Evolutionary conservation across 1,140 invertebrate species (phyloP).

Genomic region (Plectus sambesii): DNA sequence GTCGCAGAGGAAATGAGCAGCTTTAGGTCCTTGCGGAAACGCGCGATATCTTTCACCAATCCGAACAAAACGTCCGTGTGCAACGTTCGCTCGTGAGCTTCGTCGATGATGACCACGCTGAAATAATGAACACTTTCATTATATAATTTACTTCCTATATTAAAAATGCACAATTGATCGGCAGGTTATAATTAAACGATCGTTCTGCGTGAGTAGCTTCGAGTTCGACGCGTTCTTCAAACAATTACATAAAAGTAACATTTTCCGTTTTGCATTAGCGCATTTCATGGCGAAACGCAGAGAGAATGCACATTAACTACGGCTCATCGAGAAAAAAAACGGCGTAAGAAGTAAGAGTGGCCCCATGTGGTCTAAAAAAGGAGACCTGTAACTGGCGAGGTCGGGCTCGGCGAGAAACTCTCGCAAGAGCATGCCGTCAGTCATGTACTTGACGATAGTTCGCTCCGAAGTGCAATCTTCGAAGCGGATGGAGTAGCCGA

Average conservation of each 20-base stretch:
- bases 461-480: conserved; percentile 67
- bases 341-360: not conserved
- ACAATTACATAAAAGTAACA: too few relatives aligned
- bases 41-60: conserved; percentile 88
- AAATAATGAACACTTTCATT: too few relatives aligned
- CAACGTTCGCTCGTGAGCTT: conserved; percentile 93
- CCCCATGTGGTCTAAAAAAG: conserved; percentile 7
- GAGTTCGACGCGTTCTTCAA: too few relatives aligned
- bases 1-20: conserved; percentile 94
- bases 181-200: too few relatives aligned
- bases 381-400: conserved; percentile 66
- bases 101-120: conserved; percentile 97
- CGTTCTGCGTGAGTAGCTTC: too few relatives aligned
- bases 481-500: conserved; percentile 66
- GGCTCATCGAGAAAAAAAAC: not conserved
- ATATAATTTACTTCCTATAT: too few relatives aligned
- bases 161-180: too few relatives aligned
- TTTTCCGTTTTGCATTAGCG: too few relatives aligned
- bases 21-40: conserved; percentile 87
- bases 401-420: conserved; percentile 96
- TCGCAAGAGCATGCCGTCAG: conserved; percentile 90
- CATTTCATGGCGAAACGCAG: not conserved
- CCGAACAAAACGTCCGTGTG: conserved; percentile 98
- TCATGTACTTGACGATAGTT: conserved; percentile 92
- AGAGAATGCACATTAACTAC: not conserved